A percentile compares a stretch with the other conserved stretches of the same genome.
Conservation (phyloP, 2,797 vertebrate genomes). For the Periparus ater region DNA sequence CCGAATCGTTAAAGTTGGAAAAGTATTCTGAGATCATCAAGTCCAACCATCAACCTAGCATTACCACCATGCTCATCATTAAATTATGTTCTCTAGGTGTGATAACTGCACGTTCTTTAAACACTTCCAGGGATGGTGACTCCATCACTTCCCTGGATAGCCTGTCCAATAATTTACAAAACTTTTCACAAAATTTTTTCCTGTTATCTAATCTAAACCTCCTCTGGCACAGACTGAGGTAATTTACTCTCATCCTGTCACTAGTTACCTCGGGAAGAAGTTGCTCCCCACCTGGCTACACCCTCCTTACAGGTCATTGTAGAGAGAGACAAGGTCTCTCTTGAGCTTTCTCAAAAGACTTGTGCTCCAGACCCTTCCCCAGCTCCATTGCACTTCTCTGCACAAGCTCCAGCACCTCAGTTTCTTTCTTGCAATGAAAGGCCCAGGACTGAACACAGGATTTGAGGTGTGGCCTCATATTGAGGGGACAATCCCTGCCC, state of each 20-base stretch:
- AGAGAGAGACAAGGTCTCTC: rapidly evolving
- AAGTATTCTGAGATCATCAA: not conserved
- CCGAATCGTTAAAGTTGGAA: not conserved
- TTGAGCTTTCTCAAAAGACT: not conserved
- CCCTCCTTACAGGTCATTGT: not conserved
- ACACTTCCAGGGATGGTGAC: not conserved
- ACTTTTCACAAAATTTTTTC: rapidly evolving
- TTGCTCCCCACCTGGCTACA: not conserved
- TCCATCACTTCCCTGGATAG: not conserved
- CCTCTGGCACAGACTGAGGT: not conserved
- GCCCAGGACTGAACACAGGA: not conserved
- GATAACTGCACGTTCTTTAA: rapidly evolving
- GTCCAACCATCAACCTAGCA: not conserved
- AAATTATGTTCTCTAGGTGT: not conserved
- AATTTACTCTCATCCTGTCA: not conserved
- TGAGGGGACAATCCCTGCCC: rapidly evolving
- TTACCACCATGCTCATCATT: not conserved
- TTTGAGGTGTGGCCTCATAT: rapidly evolving
- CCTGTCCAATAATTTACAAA: not conserved
- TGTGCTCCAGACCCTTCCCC: not conserved
- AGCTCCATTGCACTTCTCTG: rapidly evolving
- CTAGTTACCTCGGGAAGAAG: not conserved
- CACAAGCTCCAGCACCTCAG: not conserved
- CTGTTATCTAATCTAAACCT: not conserved
- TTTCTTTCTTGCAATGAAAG: not conserved